Evolutionary conservation across 1,140 invertebrate species (phyloP).

Genomic region (Coptotermes formosanus): DNA sequence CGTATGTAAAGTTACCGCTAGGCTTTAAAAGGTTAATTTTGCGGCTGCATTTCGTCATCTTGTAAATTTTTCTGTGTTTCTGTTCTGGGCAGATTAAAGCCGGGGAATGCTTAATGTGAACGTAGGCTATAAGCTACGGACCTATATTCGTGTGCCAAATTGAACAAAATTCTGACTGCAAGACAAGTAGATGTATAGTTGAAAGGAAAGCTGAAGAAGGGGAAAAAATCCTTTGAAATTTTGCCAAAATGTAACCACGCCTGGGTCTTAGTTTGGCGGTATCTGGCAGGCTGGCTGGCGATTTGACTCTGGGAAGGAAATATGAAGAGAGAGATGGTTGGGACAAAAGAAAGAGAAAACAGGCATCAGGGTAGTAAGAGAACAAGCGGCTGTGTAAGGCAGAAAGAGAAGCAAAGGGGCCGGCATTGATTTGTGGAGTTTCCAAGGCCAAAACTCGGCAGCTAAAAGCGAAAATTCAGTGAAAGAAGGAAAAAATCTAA

Average conservation of each 20-base stretch:
- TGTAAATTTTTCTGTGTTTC: no score
- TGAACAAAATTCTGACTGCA: conserved; percentile 12
- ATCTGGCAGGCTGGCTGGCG: not conserved
- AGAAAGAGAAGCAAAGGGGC: not conserved
- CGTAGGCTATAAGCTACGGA: not conserved
- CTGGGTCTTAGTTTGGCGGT: not conserved
- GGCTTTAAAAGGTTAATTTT: no score
- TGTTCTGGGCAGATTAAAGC: no score
- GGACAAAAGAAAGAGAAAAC: not conserved
- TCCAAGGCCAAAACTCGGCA: conserved; percentile 2
- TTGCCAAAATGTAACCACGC: not conserved
- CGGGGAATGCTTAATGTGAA: no score
- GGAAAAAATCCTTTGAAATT: conserved; percentile 5
- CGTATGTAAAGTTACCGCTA: no score
- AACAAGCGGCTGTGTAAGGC: not conserved
- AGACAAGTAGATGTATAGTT: not conserved
- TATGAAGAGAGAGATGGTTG: not conserved
- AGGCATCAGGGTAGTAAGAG: not conserved
- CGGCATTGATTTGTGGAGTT: conserved; percentile 1
- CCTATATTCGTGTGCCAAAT: not conserved
- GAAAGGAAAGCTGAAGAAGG: not conserved
- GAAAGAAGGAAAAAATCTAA: not conserved
- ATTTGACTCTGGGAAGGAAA: not conserved
- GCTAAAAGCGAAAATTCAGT: conserved; percentile 10
- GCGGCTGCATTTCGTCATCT: no score